Evolutionary conservation across 2,797 vertebrate species (phyloP).

Genomic region (Vipera ursinii): DNA sequence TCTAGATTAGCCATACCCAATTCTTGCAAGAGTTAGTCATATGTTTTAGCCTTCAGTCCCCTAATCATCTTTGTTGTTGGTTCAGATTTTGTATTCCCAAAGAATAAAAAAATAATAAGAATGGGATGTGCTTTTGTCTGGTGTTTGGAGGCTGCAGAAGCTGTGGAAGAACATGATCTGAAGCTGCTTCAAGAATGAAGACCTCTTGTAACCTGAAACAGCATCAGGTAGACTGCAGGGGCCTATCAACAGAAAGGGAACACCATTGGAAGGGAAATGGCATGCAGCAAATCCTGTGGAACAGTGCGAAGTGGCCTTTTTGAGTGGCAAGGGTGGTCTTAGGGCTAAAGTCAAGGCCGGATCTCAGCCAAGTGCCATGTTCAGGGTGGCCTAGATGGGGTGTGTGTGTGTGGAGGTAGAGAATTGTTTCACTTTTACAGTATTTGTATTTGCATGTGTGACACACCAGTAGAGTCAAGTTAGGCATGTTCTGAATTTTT

Average conservation of each 20-base stretch:
- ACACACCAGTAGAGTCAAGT: background rate
- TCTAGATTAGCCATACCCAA: too few relatives aligned
- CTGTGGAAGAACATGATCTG: background rate
- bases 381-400: background rate
- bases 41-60: too few relatives aligned
- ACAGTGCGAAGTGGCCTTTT: background rate
- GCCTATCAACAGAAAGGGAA: background rate
- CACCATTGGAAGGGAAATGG: background rate
- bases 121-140: background rate
- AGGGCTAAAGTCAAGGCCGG: background rate
- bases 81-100: background rate
- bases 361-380: background rate
- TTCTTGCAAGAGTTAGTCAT: too few relatives aligned
- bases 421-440: background rate
- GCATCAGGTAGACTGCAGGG: background rate
- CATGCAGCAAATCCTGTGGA: background rate
- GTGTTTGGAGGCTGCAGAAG: background rate
- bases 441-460: background rate
- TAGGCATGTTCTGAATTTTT: background rate
- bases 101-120: background rate
- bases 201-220: background rate
- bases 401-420: background rate
- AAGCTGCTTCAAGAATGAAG: background rate
- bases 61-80: too few relatives aligned
- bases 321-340: background rate